Base-by-base conservation (phyloP, 2,797 vertebrate genomes). In the Sebastes kiyomatsui region DNA sequence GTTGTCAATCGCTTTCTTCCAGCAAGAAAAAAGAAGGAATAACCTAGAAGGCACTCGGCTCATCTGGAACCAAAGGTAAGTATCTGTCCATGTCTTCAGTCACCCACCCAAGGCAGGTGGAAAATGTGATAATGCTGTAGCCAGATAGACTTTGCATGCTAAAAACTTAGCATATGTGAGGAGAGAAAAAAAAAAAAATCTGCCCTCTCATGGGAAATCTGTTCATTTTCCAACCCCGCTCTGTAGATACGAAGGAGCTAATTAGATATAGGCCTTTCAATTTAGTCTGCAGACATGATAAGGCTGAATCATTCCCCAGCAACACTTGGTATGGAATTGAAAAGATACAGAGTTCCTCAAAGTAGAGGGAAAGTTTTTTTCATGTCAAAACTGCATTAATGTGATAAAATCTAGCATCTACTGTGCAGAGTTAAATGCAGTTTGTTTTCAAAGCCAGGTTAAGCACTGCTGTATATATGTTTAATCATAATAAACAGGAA, bases 51-150 rank as follows among this genome's bases (percentile, higher is more conserved):
- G 18, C 35, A 2, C 28, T 65, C 54, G 5, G 42, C 22, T 83
- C 38, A 2, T 61, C 81, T 73, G 81, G 61, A 88, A 42, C 16
- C 27, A 42, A 84, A 93, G 93, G 93, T 94, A 1, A 49, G 28
- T 58, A 25, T 62, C n/a, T 75, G n/a, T 33, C 20, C 5, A 1
- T 25, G 23, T 70, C 59, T 77, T 20, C 0, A 14, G 25, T 75
- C 46, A 49, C 0, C 16, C 46, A 49, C 46, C 55, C 2, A 3
- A 12, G 33, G 46, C 68, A 35, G 6, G 52, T 18, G 69, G 64
- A 64, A 69, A 82, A 75, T 84, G 75, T 77, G 79, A 81, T 76
- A 74, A 72, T 60, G 62, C 69, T 32, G 11, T 23, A 27, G 28
- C 1, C 23, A 18, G 70, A 58, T 49, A 58, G 12, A n/a, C 52